Evolutionary conservation across 2,888 invertebrate species (phyloP).

Genomic region (Schrankia costaestrigalis): DNA sequence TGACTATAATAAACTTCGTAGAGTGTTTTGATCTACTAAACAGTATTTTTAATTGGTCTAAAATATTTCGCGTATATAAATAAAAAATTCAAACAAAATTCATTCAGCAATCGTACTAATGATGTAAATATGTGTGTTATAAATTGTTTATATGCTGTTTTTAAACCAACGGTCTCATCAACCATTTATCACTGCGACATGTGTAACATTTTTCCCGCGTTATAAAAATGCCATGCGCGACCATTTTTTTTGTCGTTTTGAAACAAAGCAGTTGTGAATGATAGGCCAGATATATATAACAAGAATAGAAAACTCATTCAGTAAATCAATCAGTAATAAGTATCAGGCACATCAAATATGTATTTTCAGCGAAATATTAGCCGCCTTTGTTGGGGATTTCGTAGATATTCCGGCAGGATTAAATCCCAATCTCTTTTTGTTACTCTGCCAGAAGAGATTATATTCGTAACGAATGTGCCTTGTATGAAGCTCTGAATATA

Average conservation of each 20-base stretch:
- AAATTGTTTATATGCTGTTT: slow-evolving; percentile 19
- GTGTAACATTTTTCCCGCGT: slow-evolving; percentile 13
- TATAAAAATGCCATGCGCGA: slow-evolving; percentile 3
- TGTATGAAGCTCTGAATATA: slow-evolving; percentile 37
- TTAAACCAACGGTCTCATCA: slow-evolving; percentile 10
- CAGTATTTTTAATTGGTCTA: too few species aligned
- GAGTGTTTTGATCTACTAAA: too few species aligned
- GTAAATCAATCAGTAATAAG: slow-evolving; percentile 46
- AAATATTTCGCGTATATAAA: too few species aligned
- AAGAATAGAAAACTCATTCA: slow-evolving; percentile 31
- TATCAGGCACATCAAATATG: slow-evolving; percentile 41
- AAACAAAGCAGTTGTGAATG: slow-evolving; percentile 11
- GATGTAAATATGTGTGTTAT: slow-evolving; percentile 17
- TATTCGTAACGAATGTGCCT: slow-evolving; percentile 40
- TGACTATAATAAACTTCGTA: too few species aligned
- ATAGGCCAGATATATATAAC: slow-evolving; percentile 3
- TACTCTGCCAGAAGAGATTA: slow-evolving; percentile 54
- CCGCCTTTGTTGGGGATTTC: slow-evolving; percentile 42
- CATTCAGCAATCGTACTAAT: slow-evolving; percentile 13
- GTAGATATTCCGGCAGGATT: slow-evolving; percentile 56
- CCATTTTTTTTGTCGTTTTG: too few species aligned
- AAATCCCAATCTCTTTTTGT: slow-evolving; percentile 62
- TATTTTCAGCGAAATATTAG: slow-evolving; percentile 46
- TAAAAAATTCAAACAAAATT: too few species aligned
- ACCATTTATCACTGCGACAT: slow-evolving; percentile 16